phyloP scores from a whole-genome alignment of 2,113 vertebrate genomes.

The Pica pica region DNA sequence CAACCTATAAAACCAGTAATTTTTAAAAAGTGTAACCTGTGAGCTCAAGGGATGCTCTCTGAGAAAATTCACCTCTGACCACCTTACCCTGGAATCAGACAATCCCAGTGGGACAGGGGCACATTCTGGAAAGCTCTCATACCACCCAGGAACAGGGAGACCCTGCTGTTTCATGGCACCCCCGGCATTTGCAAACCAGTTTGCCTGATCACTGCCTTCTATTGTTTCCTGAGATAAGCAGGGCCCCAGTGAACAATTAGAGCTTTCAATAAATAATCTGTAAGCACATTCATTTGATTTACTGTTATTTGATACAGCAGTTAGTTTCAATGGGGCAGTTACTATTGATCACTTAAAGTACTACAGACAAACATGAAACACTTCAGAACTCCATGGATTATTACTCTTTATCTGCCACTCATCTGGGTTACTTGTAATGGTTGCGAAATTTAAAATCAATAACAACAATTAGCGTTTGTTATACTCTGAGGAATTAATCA shows the following conservation, averaged over 20 bases:
- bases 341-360: conserved; percentile 86
- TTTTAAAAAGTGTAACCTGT: not conserved
- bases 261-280: conserved; percentile 86
- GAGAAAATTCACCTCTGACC: not conserved
- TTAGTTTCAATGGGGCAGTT: conserved; percentile 86
- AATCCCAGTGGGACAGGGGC: not conserved
- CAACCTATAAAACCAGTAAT: not conserved
- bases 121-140: not conserved
- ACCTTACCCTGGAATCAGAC: not conserved
- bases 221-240: conserved; percentile 79
- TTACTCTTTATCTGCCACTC: conserved; percentile 84
- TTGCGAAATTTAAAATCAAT: conserved; percentile 83
- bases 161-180: not conserved
- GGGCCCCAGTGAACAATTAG: conserved; percentile 84
- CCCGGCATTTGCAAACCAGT: conserved; percentile 40
- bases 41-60: not conserved
- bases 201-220: conserved; percentile 49
- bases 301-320: conserved; percentile 86
- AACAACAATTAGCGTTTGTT: conserved; percentile 78
- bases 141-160: not conserved
- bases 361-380: conserved; percentile 82
- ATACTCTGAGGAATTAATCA: conserved; percentile 71
- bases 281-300: conserved; percentile 84
- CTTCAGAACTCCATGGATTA: conserved; percentile 81
- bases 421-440: conserved; percentile 81